Percentiles rank a stretch among this genome's conserved stretches.
Evolutionary conservation across 2,888 invertebrate species (phyloP).

Genomic region (Metellina segmentata): DNA sequence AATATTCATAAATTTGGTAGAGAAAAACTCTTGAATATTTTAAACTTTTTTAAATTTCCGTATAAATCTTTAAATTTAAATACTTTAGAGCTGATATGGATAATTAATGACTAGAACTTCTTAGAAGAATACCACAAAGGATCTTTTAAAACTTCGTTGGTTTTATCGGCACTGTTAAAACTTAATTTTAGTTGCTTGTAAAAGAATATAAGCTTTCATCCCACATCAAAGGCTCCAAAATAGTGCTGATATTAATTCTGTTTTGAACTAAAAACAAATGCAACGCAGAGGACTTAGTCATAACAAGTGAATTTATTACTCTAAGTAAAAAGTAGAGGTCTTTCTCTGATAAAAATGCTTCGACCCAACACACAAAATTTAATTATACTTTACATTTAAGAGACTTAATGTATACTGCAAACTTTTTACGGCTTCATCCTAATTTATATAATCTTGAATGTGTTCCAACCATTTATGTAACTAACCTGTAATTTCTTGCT

Average conservation of each 20-base stretch:
- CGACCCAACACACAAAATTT: not conserved
- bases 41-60: not conserved
- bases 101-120: not conserved
- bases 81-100: not conserved
- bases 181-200: not conserved
- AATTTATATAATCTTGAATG: too few relatives aligned
- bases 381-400: not conserved
- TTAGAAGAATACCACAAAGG: not conserved
- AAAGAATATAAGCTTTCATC: not conserved
- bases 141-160: not conserved
- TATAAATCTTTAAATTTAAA: not conserved
- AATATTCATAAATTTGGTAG: not conserved
- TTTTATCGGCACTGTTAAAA: not conserved
- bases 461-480: too few relatives aligned
- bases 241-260: not conserved
- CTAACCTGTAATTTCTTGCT: too few relatives aligned
- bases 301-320: not conserved
- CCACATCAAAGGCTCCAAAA: not conserved
- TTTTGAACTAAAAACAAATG: not conserved
- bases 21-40: not conserved
- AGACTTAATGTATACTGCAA: too few relatives aligned
- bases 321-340: not conserved
- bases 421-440: too few relatives aligned
- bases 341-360: not conserved
- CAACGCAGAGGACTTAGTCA: not conserved